A percentile compares a stretch with the other conserved stretches of the same genome.
These are phyloP conservation scores for Lontra canadensis DNA, from an alignment of 2,113 vertebrate genomes.

Conservation along the genomic window DNA sequence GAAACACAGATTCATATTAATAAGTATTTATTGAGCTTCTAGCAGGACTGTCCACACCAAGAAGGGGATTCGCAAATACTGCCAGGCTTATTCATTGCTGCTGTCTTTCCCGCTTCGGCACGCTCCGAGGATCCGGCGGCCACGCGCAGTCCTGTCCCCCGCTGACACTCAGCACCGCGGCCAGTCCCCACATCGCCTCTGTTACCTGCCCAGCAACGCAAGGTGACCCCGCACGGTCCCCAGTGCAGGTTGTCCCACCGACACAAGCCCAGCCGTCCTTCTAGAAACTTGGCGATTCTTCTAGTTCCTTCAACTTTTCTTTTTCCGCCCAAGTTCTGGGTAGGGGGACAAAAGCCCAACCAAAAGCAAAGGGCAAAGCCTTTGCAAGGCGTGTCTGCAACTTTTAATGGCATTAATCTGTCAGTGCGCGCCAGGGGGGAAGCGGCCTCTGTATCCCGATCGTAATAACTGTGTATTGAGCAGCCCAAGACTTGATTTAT, in stretches of 20 bases:
- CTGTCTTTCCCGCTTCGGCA: neutral
- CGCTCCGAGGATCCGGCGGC: accelerated
- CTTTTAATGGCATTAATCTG: conserved; percentile 67
- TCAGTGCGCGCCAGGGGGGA: conserved; percentile 63
- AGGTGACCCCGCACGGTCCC: accelerated
- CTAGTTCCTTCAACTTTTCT: neutral
- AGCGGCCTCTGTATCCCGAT: conserved; percentile 16
- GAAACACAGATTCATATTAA: neutral
- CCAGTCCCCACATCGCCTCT: accelerated
- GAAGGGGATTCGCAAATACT: neutral
- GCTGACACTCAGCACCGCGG: neutral
- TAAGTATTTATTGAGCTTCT: neutral
- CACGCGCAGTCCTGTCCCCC: accelerated
- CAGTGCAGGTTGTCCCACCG: accelerated
- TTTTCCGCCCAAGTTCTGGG: neutral
- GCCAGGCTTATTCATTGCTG: neutral
- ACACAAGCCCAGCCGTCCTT: neutral
- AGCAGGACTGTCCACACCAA: neutral
- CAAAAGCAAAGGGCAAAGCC: neutral
- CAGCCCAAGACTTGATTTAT: conserved; percentile 73
- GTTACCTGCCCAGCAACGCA: accelerated
- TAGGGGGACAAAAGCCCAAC: accelerated
- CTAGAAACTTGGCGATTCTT: neutral
- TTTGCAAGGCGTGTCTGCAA: neutral
- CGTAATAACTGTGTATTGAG: conserved; percentile 41